phyloP scores from a whole-genome alignment of 2,797 vertebrate genomes.

The Tinamus major region DNA sequence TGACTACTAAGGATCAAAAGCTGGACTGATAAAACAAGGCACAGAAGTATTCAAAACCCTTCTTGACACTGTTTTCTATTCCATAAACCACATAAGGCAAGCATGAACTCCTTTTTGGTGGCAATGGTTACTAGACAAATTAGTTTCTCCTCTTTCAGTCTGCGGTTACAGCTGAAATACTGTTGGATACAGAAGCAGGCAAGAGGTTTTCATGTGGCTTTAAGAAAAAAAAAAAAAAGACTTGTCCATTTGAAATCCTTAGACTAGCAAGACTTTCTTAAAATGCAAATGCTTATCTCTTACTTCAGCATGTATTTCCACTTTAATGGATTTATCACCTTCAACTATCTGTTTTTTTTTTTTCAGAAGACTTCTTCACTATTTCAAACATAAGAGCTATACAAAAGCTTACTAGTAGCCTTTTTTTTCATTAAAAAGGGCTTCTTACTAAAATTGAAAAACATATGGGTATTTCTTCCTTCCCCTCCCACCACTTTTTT shows the following conservation, averaged over 20 bases:
- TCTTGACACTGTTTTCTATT: neutral
- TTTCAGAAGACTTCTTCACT: accelerated
- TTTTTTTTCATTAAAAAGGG: neutral
- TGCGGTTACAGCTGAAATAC: neutral
- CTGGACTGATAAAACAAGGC: neutral
- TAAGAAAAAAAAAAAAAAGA: neutral
- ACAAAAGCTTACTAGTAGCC: neutral
- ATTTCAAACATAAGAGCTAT: neutral
- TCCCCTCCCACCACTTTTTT: neutral
- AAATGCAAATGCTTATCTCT: neutral
- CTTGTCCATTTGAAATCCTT: neutral
- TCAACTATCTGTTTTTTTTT: neutral
- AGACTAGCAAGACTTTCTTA: neutral
- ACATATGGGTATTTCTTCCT: neutral
- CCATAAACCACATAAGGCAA: neutral
- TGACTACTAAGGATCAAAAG: neutral
- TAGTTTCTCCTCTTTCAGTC: neutral
- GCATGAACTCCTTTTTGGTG: neutral
- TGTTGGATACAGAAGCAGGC: neutral
- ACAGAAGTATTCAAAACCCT: neutral
- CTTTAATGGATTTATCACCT: neutral
- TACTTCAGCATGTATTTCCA: neutral
- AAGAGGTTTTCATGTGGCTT: neutral
- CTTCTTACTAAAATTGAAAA: neutral
- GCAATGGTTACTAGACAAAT: neutral